A percentile compares a stretch with the other conserved stretches of the same genome.
Evolutionary conservation across 2,888 invertebrate species (phyloP).

Genomic region (Halictus ligatus): DNA sequence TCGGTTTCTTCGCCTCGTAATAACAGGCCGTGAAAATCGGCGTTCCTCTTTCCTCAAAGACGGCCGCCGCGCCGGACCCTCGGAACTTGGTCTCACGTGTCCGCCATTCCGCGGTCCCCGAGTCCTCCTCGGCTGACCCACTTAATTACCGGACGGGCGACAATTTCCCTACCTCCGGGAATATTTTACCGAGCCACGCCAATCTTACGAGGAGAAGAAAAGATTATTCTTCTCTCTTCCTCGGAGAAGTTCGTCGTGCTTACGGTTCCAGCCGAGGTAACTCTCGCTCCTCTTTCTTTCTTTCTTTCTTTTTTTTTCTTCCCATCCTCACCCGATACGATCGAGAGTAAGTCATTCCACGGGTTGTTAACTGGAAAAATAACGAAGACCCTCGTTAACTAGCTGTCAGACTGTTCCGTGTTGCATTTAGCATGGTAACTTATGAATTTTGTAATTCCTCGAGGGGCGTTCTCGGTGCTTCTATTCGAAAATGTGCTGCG

Average conservation of each 20-base stretch:
- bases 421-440: slow-evolving; percentile 5
- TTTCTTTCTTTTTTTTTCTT: background rate
- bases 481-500: background rate
- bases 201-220: background rate
- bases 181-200: background rate
- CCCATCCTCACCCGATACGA: slow-evolving; percentile 11
- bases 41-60: slow-evolving; percentile 3
- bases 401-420: slow-evolving; percentile 2
- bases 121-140: slow-evolving; percentile 7
- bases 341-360: slow-evolving; percentile 36
- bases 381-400: slow-evolving; percentile 38
- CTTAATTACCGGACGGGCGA: background rate
- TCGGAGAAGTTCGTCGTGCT: background rate
- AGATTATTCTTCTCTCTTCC: background rate
- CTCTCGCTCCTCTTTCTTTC: background rate
- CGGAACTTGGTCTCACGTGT: background rate
- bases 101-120: slow-evolving; percentile 4
- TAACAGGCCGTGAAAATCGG: slow-evolving; percentile 9
- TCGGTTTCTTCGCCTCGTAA: slow-evolving; percentile 17
- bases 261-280: background rate
- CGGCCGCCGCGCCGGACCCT: background rate
- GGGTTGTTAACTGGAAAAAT: slow-evolving; percentile 28
- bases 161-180: slow-evolving; percentile 5
- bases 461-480: background rate
- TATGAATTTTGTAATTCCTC: background rate